Percentiles rank a stretch among this genome's conserved stretches.
These are phyloP conservation scores for western clawed frog (Xenopus tropicalis) DNA, from an alignment of 2,113 vertebrate species.

Conservation along the genomic window UCB_Xtro_10.0 CM004449.2:15509501-15510000, in stretches of 20 bases:
- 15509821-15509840: constrained; percentile 5
- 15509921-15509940: constrained; percentile 44
- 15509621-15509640: no score
- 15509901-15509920: constrained; percentile 45
- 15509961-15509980: constrained; percentile 45
- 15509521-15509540: no score
- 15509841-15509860: constrained; percentile 1
- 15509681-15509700: neutral
- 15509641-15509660: no score
- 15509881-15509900: constrained; percentile 38
- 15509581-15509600: no score
- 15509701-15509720: neutral
- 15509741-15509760: neutral
- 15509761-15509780: no score
- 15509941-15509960: constrained; percentile 35
- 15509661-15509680: no score
- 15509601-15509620: no score
- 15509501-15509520: no score
- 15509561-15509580: no score
- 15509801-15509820: neutral
- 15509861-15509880: constrained; percentile 30
- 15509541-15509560: no score
- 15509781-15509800: constrained; percentile 7
- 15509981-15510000: constrained; percentile 33
- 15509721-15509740: neutral